Evolutionary conservation across 2,797 vertebrate genomes (phyloP).

Genomic region (Sciurus vulgaris): DNA sequence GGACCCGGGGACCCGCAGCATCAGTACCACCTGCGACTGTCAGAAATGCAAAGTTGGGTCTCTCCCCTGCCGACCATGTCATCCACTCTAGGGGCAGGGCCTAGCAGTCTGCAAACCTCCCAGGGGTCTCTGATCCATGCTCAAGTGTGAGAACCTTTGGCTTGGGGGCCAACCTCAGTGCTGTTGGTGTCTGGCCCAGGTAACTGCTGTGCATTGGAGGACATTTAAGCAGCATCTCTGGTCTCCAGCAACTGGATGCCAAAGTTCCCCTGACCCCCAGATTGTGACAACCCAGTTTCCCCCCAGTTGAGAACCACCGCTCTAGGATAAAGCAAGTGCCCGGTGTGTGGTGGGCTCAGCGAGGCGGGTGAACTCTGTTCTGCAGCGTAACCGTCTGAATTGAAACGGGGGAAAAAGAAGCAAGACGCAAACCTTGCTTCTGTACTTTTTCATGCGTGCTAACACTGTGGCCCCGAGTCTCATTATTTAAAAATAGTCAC

Average conservation of each 20-base stretch:
- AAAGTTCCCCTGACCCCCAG: neutral
- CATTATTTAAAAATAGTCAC: slow-evolving; percentile 77
- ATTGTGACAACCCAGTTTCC: neutral
- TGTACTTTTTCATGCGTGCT: neutral
- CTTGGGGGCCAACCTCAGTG: neutral
- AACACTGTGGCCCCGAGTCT: neutral
- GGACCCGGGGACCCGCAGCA: neutral
- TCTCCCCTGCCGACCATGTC: neutral
- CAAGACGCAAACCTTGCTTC: too few relatives aligned
- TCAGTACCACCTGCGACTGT: neutral
- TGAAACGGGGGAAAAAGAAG: neutral
- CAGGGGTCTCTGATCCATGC: accelerated
- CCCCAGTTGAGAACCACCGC: neutral
- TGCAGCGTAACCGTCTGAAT: neutral
- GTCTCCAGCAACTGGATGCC: neutral
- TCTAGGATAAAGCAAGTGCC: neutral
- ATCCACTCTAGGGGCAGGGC: neutral
- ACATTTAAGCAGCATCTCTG: neutral
- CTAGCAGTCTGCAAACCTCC: neutral
- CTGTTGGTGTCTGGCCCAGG: neutral
- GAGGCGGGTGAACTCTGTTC: neutral
- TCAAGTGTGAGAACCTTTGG: neutral
- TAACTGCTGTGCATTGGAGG: neutral
- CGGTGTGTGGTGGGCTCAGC: neutral
- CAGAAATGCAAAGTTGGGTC: neutral